Conservation (phyloP, 2,888 invertebrate species). For the Petrolisthes manimaculis region DNA sequence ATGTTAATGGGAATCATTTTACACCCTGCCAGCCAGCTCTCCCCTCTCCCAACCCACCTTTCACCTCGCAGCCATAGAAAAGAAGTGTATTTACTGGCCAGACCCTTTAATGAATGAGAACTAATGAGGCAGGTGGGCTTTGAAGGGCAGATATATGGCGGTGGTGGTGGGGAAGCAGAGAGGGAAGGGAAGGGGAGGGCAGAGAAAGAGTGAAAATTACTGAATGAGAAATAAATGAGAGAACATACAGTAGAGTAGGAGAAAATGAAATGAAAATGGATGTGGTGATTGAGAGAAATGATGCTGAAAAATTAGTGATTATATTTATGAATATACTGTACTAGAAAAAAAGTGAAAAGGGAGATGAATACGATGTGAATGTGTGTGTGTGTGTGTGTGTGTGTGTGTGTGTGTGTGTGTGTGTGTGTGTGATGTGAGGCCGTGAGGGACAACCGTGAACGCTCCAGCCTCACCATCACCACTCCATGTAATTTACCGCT, state of each 20-base stretch:
- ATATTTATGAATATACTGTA: too few species aligned
- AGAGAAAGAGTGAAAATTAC: neutral
- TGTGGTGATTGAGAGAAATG: neutral
- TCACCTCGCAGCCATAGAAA: neutral
- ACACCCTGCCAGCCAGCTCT: neutral
- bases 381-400: too few species aligned
- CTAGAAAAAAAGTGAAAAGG: neutral
- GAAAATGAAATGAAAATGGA: neutral
- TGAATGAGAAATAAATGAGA: too few species aligned
- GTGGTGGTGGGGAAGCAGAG: neutral
- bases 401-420: neutral
- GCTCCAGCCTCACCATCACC: neutral
- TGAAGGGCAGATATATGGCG: slow-evolving; percentile 7
- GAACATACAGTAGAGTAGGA: neutral
- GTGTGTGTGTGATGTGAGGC: slow-evolving; percentile 5
- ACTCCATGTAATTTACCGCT: slow-evolving; percentile 16
- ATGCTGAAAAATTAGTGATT: too few species aligned
- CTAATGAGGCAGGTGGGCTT: slow-evolving; percentile 16
- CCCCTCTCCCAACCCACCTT: neutral
- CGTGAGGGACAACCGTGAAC: slow-evolving; percentile 1
- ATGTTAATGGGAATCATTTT: neutral
- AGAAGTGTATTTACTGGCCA: neutral
- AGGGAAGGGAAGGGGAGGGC: neutral
- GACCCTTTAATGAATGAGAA: slow-evolving; percentile 20
- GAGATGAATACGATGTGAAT: neutral